Percentiles rank a stretch among this genome's conserved stretches.
Conservation (phyloP, 2,797 vertebrate genomes). For the Harpagifer antarcticus region DNA sequence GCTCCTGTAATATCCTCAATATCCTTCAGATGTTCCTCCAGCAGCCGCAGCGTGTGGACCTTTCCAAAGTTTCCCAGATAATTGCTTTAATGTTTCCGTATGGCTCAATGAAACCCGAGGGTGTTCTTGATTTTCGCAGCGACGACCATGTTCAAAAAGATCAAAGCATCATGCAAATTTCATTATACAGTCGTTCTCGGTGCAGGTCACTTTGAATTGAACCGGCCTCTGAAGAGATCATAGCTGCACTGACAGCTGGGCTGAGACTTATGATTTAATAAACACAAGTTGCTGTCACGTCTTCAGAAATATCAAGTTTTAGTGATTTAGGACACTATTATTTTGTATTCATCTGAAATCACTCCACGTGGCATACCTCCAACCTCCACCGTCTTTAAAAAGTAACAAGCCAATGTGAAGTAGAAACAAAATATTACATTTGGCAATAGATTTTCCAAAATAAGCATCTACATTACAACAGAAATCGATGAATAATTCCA, state of each 20-base stretch:
- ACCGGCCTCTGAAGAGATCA: neutral
- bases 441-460: too few relatives aligned
- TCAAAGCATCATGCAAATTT: conserved; percentile 31
- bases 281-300: neutral
- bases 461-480: too few relatives aligned
- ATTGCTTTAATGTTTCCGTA: conserved; percentile 31
- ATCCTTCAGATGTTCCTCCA: conserved; percentile 33
- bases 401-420: neutral
- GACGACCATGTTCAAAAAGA: conserved; percentile 1
- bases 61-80: conserved; percentile 21
- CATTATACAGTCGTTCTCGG: conserved; percentile 6
- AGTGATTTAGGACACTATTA: neutral
- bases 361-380: neutral
- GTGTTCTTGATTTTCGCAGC: neutral
- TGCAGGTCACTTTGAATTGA: neutral
- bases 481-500: too few relatives aligned
- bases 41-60: conserved; percentile 8
- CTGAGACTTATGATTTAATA: neutral
- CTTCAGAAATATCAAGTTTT: neutral
- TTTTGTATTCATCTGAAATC: neutral
- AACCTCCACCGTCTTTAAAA: neutral
- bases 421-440: too few relatives aligned
- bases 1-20: conserved; percentile 28
- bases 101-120: conserved; percentile 7
- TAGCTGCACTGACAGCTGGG: neutral